phyloP scores from a whole-genome alignment of 2,888 invertebrate species.

The Nasonia oneida region DNA sequence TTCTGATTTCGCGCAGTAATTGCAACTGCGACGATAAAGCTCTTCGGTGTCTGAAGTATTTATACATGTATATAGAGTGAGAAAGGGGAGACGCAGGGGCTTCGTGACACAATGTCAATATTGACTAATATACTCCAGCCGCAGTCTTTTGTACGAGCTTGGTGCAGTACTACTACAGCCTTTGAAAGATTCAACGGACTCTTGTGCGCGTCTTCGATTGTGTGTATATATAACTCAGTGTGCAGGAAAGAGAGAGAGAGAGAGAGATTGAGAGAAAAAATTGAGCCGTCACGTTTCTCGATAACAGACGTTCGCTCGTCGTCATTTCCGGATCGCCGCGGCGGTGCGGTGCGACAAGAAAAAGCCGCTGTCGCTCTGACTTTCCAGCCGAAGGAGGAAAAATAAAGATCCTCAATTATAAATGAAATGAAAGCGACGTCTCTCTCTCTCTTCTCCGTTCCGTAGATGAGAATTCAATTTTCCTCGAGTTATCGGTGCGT shows the following conservation, averaged over 20 bases:
- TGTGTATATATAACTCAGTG: background rate
- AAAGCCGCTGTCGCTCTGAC: background rate
- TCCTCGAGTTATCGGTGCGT: conserved; percentile 50
- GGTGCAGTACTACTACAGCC: background rate
- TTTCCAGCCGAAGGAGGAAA: conserved; percentile 6
- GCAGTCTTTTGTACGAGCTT: background rate
- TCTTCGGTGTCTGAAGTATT: conserved; percentile 10
- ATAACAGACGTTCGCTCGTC: background rate
- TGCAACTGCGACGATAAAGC: background rate
- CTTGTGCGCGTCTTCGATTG: background rate
- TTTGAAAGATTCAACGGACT: background rate
- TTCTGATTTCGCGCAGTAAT: background rate
- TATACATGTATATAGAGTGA: background rate
- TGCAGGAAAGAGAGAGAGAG: background rate
- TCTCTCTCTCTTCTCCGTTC: background rate
- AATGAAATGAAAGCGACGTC: conserved; percentile 38
- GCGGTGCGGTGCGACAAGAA: background rate
- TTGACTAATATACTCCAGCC: conserved; percentile 20
- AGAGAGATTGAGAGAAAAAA: background rate
- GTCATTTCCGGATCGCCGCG: background rate
- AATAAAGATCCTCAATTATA: conserved; percentile 44
- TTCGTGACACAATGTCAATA: conserved; percentile 39
- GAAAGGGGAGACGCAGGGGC: conserved; percentile 8
- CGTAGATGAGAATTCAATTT: conserved; percentile 59
- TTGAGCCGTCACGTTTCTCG: background rate